These are phyloP conservation scores for Ennomos fuscantarius DNA, from an alignment of 2,888 invertebrate species.

Conservation along the genomic window DNA sequence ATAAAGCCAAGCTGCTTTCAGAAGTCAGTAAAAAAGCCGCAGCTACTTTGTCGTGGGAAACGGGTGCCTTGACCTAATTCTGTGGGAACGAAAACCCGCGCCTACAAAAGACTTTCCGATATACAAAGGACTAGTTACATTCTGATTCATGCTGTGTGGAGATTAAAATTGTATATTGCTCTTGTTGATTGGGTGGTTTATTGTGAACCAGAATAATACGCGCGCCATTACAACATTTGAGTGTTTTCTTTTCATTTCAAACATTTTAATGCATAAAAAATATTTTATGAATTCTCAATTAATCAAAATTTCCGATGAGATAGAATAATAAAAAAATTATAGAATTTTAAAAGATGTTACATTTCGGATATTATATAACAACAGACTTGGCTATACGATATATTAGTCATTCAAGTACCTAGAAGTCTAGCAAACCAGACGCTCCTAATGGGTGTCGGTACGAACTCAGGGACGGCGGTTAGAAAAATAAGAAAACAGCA, in stretches of 20 bases:
- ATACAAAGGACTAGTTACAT: conserved; percentile 42
- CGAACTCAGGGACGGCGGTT: no score
- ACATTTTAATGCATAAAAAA: neutral
- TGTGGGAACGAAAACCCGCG: conserved; percentile 33
- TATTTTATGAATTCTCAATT: neutral
- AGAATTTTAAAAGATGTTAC: no score
- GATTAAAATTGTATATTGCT: conserved; percentile 22
- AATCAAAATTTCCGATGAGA: no score
- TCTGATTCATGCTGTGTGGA: conserved; percentile 20
- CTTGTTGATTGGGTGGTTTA: conserved; percentile 3
- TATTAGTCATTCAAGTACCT: no score
- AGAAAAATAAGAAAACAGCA: no score
- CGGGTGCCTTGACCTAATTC: conserved; percentile 55
- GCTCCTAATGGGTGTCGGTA: no score
- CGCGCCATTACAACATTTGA: no score
- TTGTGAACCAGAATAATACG: conserved; percentile 3
- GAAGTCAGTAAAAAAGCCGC: conserved; percentile 40
- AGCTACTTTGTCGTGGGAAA: conserved; percentile 39
- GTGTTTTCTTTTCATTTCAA: no score
- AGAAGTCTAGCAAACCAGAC: no score
- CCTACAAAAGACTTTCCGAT: conserved; percentile 37
- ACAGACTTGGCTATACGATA: no score
- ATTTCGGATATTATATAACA: no score
- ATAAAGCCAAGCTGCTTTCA: conserved; percentile 25
- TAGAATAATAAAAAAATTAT: no score